These are phyloP conservation scores for Drosophila nr. perissopoda DNA, from an alignment of 2,888 invertebrate genomes.

Conservation along the genomic window DNA sequence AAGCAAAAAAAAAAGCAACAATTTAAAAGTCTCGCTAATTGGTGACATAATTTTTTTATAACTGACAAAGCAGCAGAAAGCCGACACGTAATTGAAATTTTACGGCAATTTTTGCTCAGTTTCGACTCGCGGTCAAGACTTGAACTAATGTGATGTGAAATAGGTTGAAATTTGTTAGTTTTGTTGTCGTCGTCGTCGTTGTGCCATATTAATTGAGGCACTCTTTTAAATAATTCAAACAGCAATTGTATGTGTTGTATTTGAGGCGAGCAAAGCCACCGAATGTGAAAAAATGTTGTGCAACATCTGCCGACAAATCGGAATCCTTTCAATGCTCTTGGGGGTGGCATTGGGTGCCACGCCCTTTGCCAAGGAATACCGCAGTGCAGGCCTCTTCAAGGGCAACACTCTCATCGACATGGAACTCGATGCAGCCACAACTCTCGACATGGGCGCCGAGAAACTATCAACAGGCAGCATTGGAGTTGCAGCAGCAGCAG, in stretches of 20 bases:
- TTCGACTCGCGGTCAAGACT: constrained; percentile 48
- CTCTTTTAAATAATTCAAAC: constrained; percentile 49
- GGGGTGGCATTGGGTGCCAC: constrained; percentile 60
- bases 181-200: background rate
- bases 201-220: constrained; percentile 68
- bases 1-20: constrained; percentile 21
- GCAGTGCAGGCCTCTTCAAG: constrained; percentile 72
- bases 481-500: constrained; percentile 9
- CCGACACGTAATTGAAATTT: constrained; percentile 61
- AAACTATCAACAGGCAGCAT: constrained; percentile 47
- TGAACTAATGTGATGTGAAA: constrained; percentile 64
- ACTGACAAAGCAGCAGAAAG: constrained; percentile 49
- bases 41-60: constrained; percentile 71
- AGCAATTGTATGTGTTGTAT: constrained; percentile 36
- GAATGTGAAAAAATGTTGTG: constrained; percentile 53
- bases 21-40: constrained; percentile 57
- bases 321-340: constrained; percentile 44
- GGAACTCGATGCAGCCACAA: constrained; percentile 66
- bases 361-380: constrained; percentile 75
- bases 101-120: constrained; percentile 18
- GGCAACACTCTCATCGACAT: constrained; percentile 79
- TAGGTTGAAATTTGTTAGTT: constrained; percentile 44
- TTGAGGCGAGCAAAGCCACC: constrained; percentile 48
- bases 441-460: constrained; percentile 64
- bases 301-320: constrained; percentile 31